phyloP scores from a whole-genome alignment of 2,113 vertebrate genomes.

The Phaethornis superciliosus region DNA sequence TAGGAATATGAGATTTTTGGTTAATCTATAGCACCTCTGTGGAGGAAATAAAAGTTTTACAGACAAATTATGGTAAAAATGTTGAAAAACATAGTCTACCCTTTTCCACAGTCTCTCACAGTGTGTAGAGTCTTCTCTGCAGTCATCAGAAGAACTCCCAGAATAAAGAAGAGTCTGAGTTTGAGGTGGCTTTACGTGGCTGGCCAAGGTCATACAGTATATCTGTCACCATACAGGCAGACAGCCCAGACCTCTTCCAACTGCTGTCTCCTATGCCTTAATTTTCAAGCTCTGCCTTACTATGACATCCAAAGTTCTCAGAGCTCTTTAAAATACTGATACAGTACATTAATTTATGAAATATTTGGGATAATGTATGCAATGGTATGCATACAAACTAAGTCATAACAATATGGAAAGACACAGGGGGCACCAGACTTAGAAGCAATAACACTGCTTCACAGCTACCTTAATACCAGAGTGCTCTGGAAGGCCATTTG shows the following conservation, averaged over 20 bases:
- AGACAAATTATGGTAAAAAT: neutral
- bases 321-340: constrained; percentile 23
- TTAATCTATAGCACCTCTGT: neutral
- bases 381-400: neutral
- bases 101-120: neutral
- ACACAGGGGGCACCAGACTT: neutral
- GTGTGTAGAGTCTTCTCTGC: neutral
- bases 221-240: neutral
- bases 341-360: constrained; percentile 29
- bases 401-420: neutral
- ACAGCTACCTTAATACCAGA: neutral
- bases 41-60: neutral
- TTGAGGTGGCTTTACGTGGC: fast-evolving
- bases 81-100: neutral
- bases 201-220: neutral
- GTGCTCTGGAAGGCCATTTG: neutral
- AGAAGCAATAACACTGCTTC: neutral
- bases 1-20: neutral
- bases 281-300: neutral
- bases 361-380: neutral
- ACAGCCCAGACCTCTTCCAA: neutral
- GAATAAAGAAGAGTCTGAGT: neutral
- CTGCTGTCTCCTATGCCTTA: neutral
- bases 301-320: neutral
- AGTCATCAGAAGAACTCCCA: neutral